phyloP scores from a whole-genome alignment of 2,888 invertebrate species.

The Trachelus iudaicus region DNA sequence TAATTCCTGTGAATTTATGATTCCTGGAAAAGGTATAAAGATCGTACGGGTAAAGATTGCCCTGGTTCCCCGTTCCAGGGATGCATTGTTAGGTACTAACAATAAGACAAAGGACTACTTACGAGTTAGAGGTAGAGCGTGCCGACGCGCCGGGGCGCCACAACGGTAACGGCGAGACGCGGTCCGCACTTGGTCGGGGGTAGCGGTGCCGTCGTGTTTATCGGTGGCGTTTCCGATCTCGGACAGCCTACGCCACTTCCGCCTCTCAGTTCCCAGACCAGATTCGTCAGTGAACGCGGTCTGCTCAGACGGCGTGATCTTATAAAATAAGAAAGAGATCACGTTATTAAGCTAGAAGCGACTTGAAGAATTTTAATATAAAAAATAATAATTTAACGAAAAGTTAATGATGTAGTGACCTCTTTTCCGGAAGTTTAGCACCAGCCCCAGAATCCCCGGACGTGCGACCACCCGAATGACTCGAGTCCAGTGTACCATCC shows the following conservation, averaged over 20 bases:
- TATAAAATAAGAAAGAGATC: slow-evolving; percentile 1
- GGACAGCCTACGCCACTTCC: slow-evolving; percentile 57
- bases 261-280: slow-evolving; percentile 80
- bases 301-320: slow-evolving; percentile 81
- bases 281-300: slow-evolving; percentile 86
- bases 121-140: slow-evolving; percentile 68
- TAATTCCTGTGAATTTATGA: background rate
- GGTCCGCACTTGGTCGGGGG: slow-evolving; percentile 67
- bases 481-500: slow-evolving; percentile 89
- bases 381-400: background rate
- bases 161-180: slow-evolving; percentile 66
- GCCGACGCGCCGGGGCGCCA: slow-evolving; percentile 64
- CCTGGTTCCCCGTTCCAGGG: background rate
- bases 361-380: background rate
- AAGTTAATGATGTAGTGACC: slow-evolving; percentile 50
- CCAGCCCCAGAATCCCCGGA: slow-evolving; percentile 85
- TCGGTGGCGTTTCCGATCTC: slow-evolving; percentile 60
- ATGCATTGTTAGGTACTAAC: background rate
- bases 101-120: slow-evolving; percentile 35
- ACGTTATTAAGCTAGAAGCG: background rate
- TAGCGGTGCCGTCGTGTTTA: slow-evolving; percentile 59
- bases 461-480: slow-evolving; percentile 87
- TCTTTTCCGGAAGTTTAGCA: slow-evolving; percentile 84
- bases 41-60: background rate
- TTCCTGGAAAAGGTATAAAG: background rate